Conservation (phyloP, 2,888 invertebrate species). For the Elegia similella region DNA sequence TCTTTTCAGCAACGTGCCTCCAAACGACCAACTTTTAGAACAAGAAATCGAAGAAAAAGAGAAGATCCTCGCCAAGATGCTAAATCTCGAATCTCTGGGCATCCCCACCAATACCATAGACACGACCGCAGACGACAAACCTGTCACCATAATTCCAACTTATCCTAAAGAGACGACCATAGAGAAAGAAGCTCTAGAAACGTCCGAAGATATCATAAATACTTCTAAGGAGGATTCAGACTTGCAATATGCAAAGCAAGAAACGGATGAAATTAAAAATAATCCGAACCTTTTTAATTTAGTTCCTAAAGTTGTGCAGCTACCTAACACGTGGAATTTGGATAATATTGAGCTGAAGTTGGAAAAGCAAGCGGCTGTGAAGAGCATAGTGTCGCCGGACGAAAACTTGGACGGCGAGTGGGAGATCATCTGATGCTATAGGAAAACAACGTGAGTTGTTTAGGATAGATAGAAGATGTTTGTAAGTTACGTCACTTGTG, state of each 20-base stretch:
- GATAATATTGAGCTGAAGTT: constrained; percentile 69
- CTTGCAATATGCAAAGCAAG: constrained; percentile 4
- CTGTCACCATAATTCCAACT: constrained; percentile 20
- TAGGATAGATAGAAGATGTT: not conserved
- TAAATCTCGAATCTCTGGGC: constrained; percentile 82
- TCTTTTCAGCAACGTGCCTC: constrained; percentile 61
- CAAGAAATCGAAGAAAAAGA: constrained; percentile 89
- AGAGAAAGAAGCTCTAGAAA: not conserved
- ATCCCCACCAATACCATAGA: constrained; percentile 33
- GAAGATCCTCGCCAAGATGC: constrained; percentile 85
- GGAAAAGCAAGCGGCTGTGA: constrained; percentile 52
- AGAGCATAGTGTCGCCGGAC: constrained; percentile 57
- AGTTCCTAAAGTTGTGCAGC: constrained; percentile 72
- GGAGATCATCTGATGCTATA: constrained; percentile 66
- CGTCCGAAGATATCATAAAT: not conserved
- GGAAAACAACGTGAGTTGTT: constrained; percentile 22
- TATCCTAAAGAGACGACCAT: constrained; percentile 9
- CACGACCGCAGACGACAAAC: constrained; percentile 20
- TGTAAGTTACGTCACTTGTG: not conserved
- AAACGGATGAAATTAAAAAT: constrained; percentile 26
- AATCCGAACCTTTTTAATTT: constrained; percentile 45
- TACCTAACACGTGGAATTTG: constrained; percentile 83
- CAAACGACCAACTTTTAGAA: constrained; percentile 84
- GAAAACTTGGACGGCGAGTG: constrained; percentile 68
- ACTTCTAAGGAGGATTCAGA: not conserved